Base-by-base conservation (phyloP, 2,888 invertebrate genomes). In the Phanerotoma sp. region DNA sequence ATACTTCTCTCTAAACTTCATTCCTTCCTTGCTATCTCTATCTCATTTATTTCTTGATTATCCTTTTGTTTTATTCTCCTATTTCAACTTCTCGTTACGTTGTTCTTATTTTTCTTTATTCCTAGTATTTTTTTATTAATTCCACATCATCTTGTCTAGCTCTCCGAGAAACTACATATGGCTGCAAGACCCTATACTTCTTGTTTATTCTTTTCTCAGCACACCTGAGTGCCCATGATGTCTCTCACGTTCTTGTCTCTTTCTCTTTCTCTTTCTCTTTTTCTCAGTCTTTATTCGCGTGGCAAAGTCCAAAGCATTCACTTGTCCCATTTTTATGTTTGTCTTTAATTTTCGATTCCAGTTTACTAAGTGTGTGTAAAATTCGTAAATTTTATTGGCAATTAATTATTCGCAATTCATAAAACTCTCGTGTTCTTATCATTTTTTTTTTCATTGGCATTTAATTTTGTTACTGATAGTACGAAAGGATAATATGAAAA, bases 1-100 rank as follows among this genome's bases (percentile, higher is more conserved):
- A 63, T 64, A 66, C 64, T 62, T 32, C 11, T 33, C 64, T 65
- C 63, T 65, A 65, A 64, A 63, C 67, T 44, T 63, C 60, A 49
- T 57, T 57, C 53, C 38, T 44, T 55, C 54, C 42, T 44, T 46
- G 49, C 41, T 50, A 37, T 61, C 59, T 49, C 56, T 47, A n/a
- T n/a, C 47, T 54, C 57, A 55, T 51, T 54, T 56, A 35, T 47
- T 52, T 54, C 42, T 42, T 53, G 47, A 55, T 54, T 46, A 41
- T 42, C 54, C 48, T 59, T 62, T 56, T 16, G 55, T 63, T 60
- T 55, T 62, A 37, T 57, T 55, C 51, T 51, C 56, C 53, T 22
- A 38, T 35, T 54, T 51, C 32, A 48, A 9, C 30, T 32, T 46
- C 25, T 49, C 18, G 21, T 33, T 28, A 7, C 47, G 22, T 51